Evolutionary conservation across 2,113 vertebrate genomes (phyloP), one percentile per base, ranked within the genome.

Genomic region (Sarotherodon lohbergeri): DNA sequence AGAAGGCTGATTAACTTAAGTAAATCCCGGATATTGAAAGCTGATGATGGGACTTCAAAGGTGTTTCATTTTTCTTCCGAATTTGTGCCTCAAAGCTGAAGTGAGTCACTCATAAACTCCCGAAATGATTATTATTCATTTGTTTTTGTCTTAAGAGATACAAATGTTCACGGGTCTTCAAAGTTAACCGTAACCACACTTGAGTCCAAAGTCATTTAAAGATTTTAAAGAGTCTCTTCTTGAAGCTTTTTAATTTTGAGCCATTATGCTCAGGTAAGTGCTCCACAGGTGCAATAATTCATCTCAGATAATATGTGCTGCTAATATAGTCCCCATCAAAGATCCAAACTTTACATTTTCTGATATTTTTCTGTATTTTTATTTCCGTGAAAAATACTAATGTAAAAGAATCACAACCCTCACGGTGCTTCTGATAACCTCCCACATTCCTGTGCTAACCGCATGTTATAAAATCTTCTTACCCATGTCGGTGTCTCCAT

Each of bases 401-500:
- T 78, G 43, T 50, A 19, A 50, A 78, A 50, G 5, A 48, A 29
- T 29, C 22, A 10, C 66, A 43, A 46, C 22, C 8, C 22, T 46
- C 66, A 43, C 68, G 14, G 41, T 73, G 9, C 29, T 73, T 48
- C 22, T 73, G 22, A 73, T 46, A 48, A 32, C 16, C 10, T 6
- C 16, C 27, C 12, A 29, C 73, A 52, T 13, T 52, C 27, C 10
- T 34, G 27, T 52, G 4, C 16, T 52, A 78, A 78, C 43, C 14
- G 43, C 71, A 78, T 12, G 27, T 52, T 52, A n/a, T 34, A 52
- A 52, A 78, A 52, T 50, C 8, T 19, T 34, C 93, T 89, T 68
- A 95, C 94, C 95, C 4, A 19, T n/a, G 14, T 91, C 88, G 0
- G 3, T 1, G 48, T 89, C 90, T 52, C 78, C 61, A 2, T 89